These are phyloP conservation scores for Lathronympha strigana DNA, from an alignment of 2,888 invertebrate species.

Conservation along the genomic window DNA sequence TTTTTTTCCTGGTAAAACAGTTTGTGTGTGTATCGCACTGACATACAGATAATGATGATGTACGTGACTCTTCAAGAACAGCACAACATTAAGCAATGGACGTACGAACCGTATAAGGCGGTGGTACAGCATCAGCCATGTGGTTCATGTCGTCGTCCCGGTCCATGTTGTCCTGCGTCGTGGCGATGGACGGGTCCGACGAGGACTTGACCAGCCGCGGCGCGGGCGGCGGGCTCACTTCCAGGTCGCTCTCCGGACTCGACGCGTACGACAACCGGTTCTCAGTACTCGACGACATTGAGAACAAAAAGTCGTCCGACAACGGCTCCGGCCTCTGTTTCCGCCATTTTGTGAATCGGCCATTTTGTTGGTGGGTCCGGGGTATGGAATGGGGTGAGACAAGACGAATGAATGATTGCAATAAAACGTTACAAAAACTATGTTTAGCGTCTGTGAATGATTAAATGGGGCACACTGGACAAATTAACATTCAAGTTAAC, in stretches of 20 bases:
- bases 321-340: slow-evolving; percentile 97
- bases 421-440: slow-evolving; percentile 71
- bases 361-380: slow-evolving; percentile 69
- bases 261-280: slow-evolving; percentile 97
- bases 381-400: slow-evolving; percentile 84
- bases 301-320: slow-evolving; percentile 99
- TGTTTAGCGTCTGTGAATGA: slow-evolving; percentile 76
- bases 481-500: slow-evolving; percentile 63
- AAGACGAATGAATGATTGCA: slow-evolving; percentile 83
- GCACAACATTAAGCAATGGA: slow-evolving; percentile 31
- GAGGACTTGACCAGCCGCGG: slow-evolving; percentile 91
- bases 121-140: slow-evolving; percentile 88
- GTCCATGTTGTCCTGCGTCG: slow-evolving; percentile 94
- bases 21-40: too few species aligned
- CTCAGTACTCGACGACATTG: slow-evolving; percentile 92
- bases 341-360: slow-evolving; percentile 60
- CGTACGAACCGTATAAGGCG: slow-evolving; percentile 93
- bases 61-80: not conserved
- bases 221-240: slow-evolving; percentile 91
- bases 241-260: slow-evolving; percentile 96
- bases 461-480: slow-evolving; percentile 70
- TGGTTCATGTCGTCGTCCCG: slow-evolving; percentile 83
- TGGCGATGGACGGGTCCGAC: slow-evolving; percentile 97
- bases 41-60: too few species aligned
- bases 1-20: too few species aligned